Evolutionary conservation across 2,113 vertebrate species (phyloP), one percentile per base, ranked within the genome.

Genomic region (Solenodon paradoxus): DNA sequence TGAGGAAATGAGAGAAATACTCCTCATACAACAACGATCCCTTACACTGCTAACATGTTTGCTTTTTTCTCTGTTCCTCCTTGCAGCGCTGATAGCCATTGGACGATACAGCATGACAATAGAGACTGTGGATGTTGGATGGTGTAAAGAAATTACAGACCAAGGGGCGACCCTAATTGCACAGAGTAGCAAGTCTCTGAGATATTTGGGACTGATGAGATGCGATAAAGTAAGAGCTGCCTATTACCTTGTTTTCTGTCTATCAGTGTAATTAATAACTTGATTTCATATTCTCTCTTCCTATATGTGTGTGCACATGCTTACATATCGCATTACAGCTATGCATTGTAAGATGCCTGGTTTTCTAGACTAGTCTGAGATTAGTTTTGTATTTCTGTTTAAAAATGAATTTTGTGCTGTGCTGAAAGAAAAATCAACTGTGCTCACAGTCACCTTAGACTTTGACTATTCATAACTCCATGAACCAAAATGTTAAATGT

Each of bases 131-230:
- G 99, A 99, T 92, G 99, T 99, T 0, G 99, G 99, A 80, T 99
- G 99, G 99, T 99, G 99, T 98, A 99, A 99, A 96, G 99, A 99
- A 97, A 99, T 99, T 94, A 99, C 99, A 4, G 99, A 99, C 97
- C 99, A 99, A 95, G 99, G 99, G 97, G 99, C 99, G 97, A 99
- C 99, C 19, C 99, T 99, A 98, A 99, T 99, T 90, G 99, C 99
- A 80, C 99, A 99, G 97, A 99, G 98, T 98, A 99, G 99, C 99
- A 99, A 99, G 96, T 99, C 99, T 59, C 99, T 99, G 87, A 98
- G 99, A 96, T 99, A 99, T 90, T 96, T 99, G 98, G 99, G 99
- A 28, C 98, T 99, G 97, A 99, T 99, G 99, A 98, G 99, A 97
- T 99, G 99, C 85, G 99, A 99, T 98, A 99, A 99, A 99, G 99